Evolutionary conservation across 1,140 invertebrate genomes (phyloP), one percentile per base, ranked within the genome.

Genomic region (Ips nitidus): DNA sequence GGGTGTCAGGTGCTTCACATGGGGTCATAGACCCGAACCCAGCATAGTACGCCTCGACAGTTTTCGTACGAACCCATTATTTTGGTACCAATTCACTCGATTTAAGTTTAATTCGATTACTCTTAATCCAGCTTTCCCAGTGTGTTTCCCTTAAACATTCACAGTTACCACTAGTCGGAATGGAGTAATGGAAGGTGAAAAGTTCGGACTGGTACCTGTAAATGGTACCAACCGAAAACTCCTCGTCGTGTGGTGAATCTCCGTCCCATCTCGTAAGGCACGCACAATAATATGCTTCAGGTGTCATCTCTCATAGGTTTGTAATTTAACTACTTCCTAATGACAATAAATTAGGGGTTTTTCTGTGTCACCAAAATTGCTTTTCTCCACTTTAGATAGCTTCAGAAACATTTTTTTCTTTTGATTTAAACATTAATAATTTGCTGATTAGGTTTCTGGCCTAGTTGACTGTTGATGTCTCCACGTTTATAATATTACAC

Each of bases 1-100:
- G 76, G 76, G 76, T 78, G 76, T 76, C 76, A 78, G 75, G 74
- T 78, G 75, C 73, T 76, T 73, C 58, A 71, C 70, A 66, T 55
- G 69, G 66, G 76, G 76, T 78, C 76, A 75, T 69, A 71, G 76
- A 76, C 75, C 76, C 62, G 56, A 59, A 52, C 56, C 66, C 42
- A 58, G 58, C 36, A 37, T 42, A 55, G 43, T 66, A 67, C 52
- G 69, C 22, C 22, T 22, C 22, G 57, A 52, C 68, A 66, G 64
- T 66, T 66, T 66, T 66, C 55, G 64, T 8, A 69, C 4, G 39
- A 55, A 36, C n/a, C 41, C 38, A 38, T 45, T 37, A 42, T 22
- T 8, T 53, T 53, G 36, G 22, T 22, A 22, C 22, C 6, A 53
- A 53, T 4, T 53, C 36, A 53, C 22, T 6, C n/a, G 1, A 1